Base-by-base conservation (phyloP, 2,797 vertebrate species). In the Brotula barbata region DNA sequence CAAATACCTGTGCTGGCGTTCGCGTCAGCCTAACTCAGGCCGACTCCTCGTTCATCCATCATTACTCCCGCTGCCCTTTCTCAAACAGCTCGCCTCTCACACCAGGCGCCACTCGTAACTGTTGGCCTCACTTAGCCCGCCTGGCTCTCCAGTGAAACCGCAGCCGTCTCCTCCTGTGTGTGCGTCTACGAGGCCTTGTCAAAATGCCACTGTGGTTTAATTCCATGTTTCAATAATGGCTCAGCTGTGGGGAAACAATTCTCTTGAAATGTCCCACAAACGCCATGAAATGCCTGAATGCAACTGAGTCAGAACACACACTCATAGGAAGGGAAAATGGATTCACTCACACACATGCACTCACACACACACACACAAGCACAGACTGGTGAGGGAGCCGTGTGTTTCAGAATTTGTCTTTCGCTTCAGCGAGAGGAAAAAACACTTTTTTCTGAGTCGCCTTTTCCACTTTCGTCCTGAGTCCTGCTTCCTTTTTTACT, bases 391-490 rank as follows among this genome's bases (percentile, higher is more conserved):
- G 49, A 52, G 48, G 21, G 57, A 76, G 41, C 49, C 72, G 70
- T 48, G 65, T 65, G 17, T 0, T 71, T 48, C 19, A 39, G 9
- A 33, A 49, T 58, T 75, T 55, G 56, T 57, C 66, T 73, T 79
- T 69, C 17, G 41, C 61, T 64, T 50, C 64, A 73, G 75, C 58
- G 23, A 65, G 43, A 69, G 71, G 65, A 77, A 77, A 66, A 28
- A 58, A 34, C 44, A 31, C 65, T 77, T 80, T 84, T 49, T 82
- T 69, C 83, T 75, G 78, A 75, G 67, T 85, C 50, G 67, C 80
- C 82, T 87, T 90, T 90, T 90, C 87, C 87, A 87, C 75, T 86
- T 80, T 62, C 45, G 22, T 71, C 59, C 65, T 72, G 23, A 37
- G 59, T 64, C 58, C 47, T 68, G 41, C 47, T 78, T 73, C 59